Conservation (phyloP, 2,797 vertebrate species). For the Tiaroga cobitis region DNA sequence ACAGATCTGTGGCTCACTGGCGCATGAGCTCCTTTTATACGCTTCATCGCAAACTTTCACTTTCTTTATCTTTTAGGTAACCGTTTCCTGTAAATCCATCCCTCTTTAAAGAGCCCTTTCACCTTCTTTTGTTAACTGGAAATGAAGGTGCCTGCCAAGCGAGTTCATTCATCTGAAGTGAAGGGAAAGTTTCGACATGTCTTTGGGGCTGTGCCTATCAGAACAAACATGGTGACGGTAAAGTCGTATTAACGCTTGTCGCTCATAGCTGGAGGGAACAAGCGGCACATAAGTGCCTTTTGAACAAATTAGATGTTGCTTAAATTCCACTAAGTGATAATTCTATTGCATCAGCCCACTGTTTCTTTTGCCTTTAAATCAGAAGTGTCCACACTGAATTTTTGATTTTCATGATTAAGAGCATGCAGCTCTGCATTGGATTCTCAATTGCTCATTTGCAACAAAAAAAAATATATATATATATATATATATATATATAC, state of each 20-base stretch:
- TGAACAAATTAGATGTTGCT: not conserved
- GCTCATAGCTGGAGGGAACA: not conserved
- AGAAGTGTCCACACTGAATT: not conserved
- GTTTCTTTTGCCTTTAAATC: not conserved
- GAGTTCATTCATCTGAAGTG: conserved; percentile 11
- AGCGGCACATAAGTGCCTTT: not conserved
- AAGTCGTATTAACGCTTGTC: not conserved
- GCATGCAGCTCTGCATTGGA: no score
- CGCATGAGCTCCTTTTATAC: conserved; percentile 31
- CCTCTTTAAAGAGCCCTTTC: conserved; percentile 23
- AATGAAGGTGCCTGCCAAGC: not conserved
- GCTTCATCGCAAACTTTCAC: conserved; percentile 41
- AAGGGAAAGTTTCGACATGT: conserved; percentile 25
- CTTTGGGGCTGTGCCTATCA: not conserved
- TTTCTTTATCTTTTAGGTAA: conserved; percentile 32
- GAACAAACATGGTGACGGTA: not conserved
- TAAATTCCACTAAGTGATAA: not conserved
- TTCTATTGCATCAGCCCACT: not conserved
- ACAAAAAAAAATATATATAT: no score
- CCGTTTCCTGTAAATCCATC: conserved; percentile 31
- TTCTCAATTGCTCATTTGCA: no score
- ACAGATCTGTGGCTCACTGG: not conserved
- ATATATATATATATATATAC: no score
- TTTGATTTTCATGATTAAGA: no score
- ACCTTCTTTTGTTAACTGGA: conserved; percentile 26